phyloP scores from a whole-genome alignment of 2,888 invertebrate species.

The Antitype chi region DNA sequence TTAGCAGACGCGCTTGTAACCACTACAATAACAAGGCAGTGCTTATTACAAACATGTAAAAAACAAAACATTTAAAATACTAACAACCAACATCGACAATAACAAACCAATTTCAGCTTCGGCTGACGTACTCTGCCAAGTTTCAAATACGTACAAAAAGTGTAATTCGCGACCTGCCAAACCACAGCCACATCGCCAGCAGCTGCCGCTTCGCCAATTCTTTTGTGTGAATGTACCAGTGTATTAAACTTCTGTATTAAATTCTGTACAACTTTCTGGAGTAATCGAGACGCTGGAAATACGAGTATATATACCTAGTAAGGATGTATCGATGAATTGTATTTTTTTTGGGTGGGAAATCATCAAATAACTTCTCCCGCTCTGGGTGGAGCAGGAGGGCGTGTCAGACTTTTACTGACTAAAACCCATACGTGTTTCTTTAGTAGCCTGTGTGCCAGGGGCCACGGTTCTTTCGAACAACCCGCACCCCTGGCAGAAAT shows the following conservation, averaged over 20 bases:
- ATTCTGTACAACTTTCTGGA: slow-evolving; percentile 50
- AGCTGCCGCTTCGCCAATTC: slow-evolving; percentile 61
- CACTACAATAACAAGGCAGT: not conserved
- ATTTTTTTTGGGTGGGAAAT: too few relatives aligned
- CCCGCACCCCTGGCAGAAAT: too few relatives aligned
- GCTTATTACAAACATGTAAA: not conserved
- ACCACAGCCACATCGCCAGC: slow-evolving; percentile 57
- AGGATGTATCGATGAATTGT: slow-evolving; percentile 17
- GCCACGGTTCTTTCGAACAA: too few relatives aligned
- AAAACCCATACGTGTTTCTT: too few relatives aligned
- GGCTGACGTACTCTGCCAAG: slow-evolving; percentile 58
- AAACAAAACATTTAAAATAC: slow-evolving; percentile 7
- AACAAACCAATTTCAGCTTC: slow-evolving; percentile 56
- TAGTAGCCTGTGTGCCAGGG: too few relatives aligned
- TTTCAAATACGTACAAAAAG: slow-evolving; percentile 64
- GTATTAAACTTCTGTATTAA: slow-evolving; percentile 64
- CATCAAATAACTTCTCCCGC: too few relatives aligned
- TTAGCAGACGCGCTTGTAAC: too few relatives aligned
- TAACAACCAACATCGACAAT: slow-evolving; percentile 41
- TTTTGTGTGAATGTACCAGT: slow-evolving; percentile 59
- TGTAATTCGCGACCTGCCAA: slow-evolving; percentile 65
- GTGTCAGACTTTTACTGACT: too few relatives aligned
- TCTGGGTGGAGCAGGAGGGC: too few relatives aligned
- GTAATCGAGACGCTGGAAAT: slow-evolving; percentile 51
- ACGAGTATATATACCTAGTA: not conserved